Percentiles rank a stretch among this genome's conserved stretches.
These are phyloP conservation scores for Drosophila mercatorum DNA, from an alignment of 2,888 invertebrate species.

Conservation along the genomic window DNA sequence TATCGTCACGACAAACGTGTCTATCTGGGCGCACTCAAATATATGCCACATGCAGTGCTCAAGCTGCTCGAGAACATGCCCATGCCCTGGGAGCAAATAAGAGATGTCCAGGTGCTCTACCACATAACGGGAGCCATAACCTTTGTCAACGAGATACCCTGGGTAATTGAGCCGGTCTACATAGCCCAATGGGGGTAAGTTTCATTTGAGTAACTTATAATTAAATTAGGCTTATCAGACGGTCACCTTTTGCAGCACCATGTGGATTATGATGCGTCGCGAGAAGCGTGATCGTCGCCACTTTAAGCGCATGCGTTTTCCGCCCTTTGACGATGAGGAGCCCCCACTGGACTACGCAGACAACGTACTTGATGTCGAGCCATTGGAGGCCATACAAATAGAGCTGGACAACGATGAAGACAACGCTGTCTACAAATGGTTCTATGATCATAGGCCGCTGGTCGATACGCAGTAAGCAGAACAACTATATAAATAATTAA, in stretches of 20 bases:
- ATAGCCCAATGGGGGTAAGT: conserved; percentile 99
- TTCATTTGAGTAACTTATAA: background rate
- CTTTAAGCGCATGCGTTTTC: conserved; percentile 99
- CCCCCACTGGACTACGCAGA: conserved; percentile 99
- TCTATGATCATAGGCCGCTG: conserved; percentile 99
- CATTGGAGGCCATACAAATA: conserved; percentile 99
- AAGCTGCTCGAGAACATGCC: conserved; percentile 99
- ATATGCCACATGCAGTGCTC: conserved; percentile 99
- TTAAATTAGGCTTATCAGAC: background rate
- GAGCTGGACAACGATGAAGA: conserved; percentile 98
- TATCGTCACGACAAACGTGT: conserved; percentile 99
- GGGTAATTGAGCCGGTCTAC: conserved; percentile 99
- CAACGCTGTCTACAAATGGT: conserved; percentile 96
- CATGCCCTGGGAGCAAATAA: conserved; percentile 99
- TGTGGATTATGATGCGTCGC: conserved; percentile 99
- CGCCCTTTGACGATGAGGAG: conserved; percentile 99
- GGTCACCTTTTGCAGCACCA: conserved; percentile 87
- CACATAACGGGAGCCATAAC: conserved; percentile 99
- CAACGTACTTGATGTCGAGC: conserved; percentile 99
- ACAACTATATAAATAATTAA: background rate
- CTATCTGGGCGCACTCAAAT: conserved; percentile 98
- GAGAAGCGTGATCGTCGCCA: conserved; percentile 99
- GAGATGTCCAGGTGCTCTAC: conserved; percentile 98
- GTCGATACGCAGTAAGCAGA: conserved; percentile 91
- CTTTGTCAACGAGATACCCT: conserved; percentile 99